phyloP scores from a whole-genome alignment of 2,888 invertebrate species.

The Ischnura elegans region DNA sequence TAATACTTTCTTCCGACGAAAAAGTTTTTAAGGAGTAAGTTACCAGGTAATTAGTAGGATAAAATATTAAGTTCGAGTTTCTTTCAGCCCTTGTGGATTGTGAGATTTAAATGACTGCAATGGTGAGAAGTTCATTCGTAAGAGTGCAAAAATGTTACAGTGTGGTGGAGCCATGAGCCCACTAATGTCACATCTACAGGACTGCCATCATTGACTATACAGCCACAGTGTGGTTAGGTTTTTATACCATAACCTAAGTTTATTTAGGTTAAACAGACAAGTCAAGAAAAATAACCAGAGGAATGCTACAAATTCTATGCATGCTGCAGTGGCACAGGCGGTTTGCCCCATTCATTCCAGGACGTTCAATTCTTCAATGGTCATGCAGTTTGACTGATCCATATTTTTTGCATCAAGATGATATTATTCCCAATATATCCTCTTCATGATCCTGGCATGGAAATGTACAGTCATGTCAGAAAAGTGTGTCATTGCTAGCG shows the following conservation, averaged over 20 bases:
- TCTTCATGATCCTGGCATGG: conserved; percentile 47
- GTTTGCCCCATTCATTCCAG: background rate
- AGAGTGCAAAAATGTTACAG: background rate
- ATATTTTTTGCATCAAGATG: conserved; percentile 4
- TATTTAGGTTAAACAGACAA: conserved; percentile 11
- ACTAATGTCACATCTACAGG: background rate
- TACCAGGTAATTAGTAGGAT: background rate
- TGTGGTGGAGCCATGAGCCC: background rate
- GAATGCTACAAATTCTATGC: conserved; percentile 19
- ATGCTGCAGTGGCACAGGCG: conserved; percentile 44
- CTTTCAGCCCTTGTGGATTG: background rate
- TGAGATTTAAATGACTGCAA: conserved; percentile 8
- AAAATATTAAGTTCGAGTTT: background rate
- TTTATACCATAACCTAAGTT: conserved; percentile 26
- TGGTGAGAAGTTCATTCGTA: conserved; percentile 39
- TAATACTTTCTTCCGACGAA: background rate
- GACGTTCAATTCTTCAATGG: background rate
- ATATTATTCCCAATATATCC: conserved; percentile 22
- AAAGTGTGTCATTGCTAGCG: background rate
- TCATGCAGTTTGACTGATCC: background rate
- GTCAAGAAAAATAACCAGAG: background rate
- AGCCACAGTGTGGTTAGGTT: conserved; percentile 42
- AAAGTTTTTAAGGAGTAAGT: conserved; percentile 1
- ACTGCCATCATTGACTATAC: conserved; percentile 53
- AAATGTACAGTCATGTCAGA: conserved; percentile 49